Conservation (phyloP, 2,797 vertebrate genomes). For the Sparidentex hasta region DNA sequence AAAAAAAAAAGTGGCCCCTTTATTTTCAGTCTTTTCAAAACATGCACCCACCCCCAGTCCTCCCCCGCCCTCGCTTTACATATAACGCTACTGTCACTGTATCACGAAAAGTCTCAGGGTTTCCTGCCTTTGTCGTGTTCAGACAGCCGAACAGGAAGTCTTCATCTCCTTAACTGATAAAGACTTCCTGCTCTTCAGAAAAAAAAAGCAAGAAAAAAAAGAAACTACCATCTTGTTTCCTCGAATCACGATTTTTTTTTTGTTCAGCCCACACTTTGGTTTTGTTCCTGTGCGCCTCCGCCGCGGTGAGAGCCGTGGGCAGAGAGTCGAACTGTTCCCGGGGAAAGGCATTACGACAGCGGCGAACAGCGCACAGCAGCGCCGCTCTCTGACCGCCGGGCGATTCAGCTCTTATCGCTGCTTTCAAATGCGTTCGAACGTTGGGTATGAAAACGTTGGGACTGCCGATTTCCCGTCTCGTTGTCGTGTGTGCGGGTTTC, state of each 20-base stretch:
- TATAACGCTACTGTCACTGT: conserved; percentile 26
- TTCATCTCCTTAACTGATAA: conserved; percentile 57
- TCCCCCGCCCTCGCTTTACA: background rate
- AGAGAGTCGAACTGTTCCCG: conserved; percentile 8
- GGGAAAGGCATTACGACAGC: background rate
- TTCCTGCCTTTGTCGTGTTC: conserved; percentile 73
- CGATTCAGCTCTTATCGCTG: background rate
- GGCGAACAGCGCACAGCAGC: background rate
- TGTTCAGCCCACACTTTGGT: conserved; percentile 43
- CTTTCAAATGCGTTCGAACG: conserved; percentile 8
- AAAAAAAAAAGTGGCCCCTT: background rate
- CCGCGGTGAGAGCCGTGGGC: conserved; percentile 28
- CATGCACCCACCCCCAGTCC: background rate
- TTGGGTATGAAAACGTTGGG: background rate
- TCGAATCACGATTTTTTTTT: conserved; percentile 54
- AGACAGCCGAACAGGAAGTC: conserved; percentile 71
- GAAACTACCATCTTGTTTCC: conserved; percentile 67
- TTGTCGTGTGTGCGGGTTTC: background rate
- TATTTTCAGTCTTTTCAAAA: background rate
- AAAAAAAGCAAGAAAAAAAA: too few relatives aligned
- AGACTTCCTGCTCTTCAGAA: conserved; percentile 55
- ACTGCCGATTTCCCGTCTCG: conserved; percentile 3
- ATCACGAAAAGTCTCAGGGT: conserved; percentile 33
- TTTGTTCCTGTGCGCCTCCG: conserved; percentile 40
- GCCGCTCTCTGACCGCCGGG: background rate